phyloP scores from a whole-genome alignment of 1,140 invertebrate genomes.

The Neomicropteryx cornuta region DNA sequence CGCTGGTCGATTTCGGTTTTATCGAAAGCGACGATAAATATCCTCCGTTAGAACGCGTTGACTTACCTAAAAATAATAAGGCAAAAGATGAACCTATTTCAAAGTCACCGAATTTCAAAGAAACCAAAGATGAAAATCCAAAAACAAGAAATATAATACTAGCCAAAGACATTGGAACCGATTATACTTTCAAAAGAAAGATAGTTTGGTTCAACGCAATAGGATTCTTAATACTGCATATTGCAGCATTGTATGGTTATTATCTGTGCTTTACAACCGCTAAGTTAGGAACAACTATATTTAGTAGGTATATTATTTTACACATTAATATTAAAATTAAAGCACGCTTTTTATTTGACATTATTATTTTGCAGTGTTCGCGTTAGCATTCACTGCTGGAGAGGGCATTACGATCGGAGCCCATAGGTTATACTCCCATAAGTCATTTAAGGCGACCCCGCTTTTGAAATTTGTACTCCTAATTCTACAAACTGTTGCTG shows the following conservation, averaged over 20 bases:
- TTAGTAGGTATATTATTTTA: slow-evolving; percentile 22
- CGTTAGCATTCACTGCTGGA: slow-evolving; percentile 18
- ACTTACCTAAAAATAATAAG: no score
- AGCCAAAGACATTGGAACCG: slow-evolving; percentile 31
- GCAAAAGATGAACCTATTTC: no score
- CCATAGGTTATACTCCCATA: slow-evolving; percentile 43
- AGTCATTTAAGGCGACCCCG: slow-evolving; percentile 38
- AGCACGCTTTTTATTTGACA: slow-evolving; percentile 1
- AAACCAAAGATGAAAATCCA: no score
- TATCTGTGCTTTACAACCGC: slow-evolving; percentile 18
- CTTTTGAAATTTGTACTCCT: slow-evolving; percentile 30
- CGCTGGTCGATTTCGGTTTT: no score
- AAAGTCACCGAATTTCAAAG: no score
- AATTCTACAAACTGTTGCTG: slow-evolving; percentile 37
- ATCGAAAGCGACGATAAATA: no score
- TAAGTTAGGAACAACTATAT: slow-evolving; percentile 20
- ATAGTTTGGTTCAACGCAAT: slow-evolving; percentile 42
- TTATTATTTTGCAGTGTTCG: slow-evolving; percentile 20
- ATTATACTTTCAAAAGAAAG: slow-evolving; percentile 36
- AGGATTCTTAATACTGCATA: slow-evolving; percentile 36
- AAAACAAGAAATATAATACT: no score
- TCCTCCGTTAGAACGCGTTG: no score
- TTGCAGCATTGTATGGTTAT: slow-evolving; percentile 30
- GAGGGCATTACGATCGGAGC: slow-evolving; percentile 41
- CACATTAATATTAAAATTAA: not conserved